Evolutionary conservation across 2,797 vertebrate species (phyloP), one percentile per base, ranked within the genome.

Genomic region (Buphagus erythrorhynchus): DNA sequence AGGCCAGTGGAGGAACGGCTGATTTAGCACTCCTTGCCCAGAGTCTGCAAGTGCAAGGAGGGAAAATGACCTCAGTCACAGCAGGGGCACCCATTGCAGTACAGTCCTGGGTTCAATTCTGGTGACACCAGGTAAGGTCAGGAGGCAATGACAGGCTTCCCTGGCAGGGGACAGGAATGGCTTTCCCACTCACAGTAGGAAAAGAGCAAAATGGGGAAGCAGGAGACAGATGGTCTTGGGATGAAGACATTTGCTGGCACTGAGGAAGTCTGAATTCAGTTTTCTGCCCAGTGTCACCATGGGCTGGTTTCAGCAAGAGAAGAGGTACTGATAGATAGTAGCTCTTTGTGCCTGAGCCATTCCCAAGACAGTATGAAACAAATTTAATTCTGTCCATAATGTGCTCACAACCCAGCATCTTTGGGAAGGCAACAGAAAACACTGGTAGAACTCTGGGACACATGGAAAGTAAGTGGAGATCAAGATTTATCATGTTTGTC

Each of bases 161-260:
- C n/a, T 95, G 68, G 58, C 65, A 74, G 82, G 68, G 16, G 26
- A 12, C 42, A 83, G 65, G 65, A 93, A 86, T 57, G 57, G 49
- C 42, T 59, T 83, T 90, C 67, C 67, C 86, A 73, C 51, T 55
- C 52, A 63, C 69, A 85, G 72, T 1, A 91, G 58, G 61, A 35
- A 59, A 80, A 90, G 46, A 79, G 38, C 65, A 88, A 87, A 92
- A 89, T 52, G 16, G 49, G 28, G 55, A 93, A 87, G 72, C 16
- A 85, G 72, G 38, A 87, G 75, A 88, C 81, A 92, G 91, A 93
- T 80, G 83, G 90, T 51, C 71, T 67, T 69, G 52, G 82, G 62
- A 96, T 82, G 86, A 93, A 92, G 83, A 84, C 51, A 84, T 69
- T 81, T 86, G 51, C 63, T 92, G 69, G 86, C 73, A 82, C 77